Percentiles rank a stretch among this genome's conserved stretches.
phyloP scores from a whole-genome alignment of 2,888 invertebrate species.

The Lasioglossum marginatum region DNA sequence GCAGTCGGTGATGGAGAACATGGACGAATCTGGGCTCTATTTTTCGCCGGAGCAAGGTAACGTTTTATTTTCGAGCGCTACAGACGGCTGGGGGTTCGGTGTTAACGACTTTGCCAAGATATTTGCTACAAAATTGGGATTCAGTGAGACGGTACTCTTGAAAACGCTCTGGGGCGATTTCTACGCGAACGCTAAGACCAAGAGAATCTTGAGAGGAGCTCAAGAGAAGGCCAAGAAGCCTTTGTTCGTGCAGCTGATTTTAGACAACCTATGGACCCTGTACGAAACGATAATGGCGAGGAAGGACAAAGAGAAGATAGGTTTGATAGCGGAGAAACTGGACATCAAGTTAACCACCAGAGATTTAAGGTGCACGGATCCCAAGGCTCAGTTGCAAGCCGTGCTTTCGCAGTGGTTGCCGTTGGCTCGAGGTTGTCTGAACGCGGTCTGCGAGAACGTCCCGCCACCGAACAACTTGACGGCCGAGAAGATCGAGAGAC shows the following conservation, averaged over 20 bases:
- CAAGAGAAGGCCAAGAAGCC: conserved; percentile 96
- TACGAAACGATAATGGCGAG: conserved; percentile 93
- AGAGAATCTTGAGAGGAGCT: conserved; percentile 94
- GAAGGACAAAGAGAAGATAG: conserved; percentile 91
- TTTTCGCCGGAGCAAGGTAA: conserved; percentile 97
- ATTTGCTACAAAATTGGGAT: conserved; percentile 90
- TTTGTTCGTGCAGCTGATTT: conserved; percentile 95
- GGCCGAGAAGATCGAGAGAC: conserved; percentile 91
- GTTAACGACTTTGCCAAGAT: conserved; percentile 93
- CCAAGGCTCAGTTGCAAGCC: conserved; percentile 91
- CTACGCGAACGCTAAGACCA: conserved; percentile 93
- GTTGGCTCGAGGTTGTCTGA: conserved; percentile 91
- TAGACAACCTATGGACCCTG: conserved; percentile 96
- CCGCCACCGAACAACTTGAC: conserved; percentile 92
- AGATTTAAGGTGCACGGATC: conserved; percentile 92
- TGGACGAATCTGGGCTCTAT: conserved; percentile 94
- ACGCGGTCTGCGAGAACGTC: conserved; percentile 92
- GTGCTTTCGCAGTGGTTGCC: conserved; percentile 96
- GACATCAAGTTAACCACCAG: conserved; percentile 90
- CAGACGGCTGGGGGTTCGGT: conserved; percentile 97
- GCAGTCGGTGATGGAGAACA: conserved; percentile 92
- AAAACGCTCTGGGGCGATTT: conserved; percentile 98
- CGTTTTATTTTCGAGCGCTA: conserved; percentile 97
- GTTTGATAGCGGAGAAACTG: conserved; percentile 90
- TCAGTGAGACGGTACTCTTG: conserved; percentile 89